phyloP scores from a whole-genome alignment of 2,113 vertebrate genomes.

The Gadus chalcogrammus region DNA sequence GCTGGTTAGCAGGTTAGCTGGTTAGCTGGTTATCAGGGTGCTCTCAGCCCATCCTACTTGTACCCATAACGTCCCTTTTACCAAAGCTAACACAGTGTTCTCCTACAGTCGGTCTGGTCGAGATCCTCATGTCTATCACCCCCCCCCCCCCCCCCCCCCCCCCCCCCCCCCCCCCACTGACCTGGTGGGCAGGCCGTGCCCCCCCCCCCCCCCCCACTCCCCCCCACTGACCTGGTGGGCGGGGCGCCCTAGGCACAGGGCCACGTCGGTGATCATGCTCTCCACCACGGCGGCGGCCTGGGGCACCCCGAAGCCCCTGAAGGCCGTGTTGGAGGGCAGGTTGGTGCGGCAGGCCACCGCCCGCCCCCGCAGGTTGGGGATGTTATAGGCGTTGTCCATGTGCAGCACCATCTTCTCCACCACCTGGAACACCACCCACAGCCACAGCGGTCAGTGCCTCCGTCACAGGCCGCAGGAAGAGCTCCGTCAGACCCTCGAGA shows the following conservation, averaged over 20 bases:
- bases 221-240: conserved; percentile 69
- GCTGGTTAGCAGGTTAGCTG: too few relatives aligned
- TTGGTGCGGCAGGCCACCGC: conserved; percentile 77
- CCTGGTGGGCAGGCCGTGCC: background rate
- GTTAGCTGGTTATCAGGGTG: too few relatives aligned
- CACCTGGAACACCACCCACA: conserved; percentile 57
- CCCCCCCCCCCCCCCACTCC: background rate
- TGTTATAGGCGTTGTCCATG: conserved; percentile 76
- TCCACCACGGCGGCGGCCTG: conserved; percentile 72
- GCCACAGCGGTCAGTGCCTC: too few relatives aligned
- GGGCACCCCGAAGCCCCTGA: conserved; percentile 81
- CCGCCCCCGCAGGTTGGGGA: conserved; percentile 75
- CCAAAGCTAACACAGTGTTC: too few relatives aligned
- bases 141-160: too few relatives aligned
- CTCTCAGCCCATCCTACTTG: too few relatives aligned
- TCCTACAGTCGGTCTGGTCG: too few relatives aligned
- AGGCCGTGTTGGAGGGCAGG: conserved; percentile 84
- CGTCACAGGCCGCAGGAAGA: too few relatives aligned
- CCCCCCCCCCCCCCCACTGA: background rate
- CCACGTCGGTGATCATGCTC: conserved; percentile 78
- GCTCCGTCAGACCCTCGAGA: too few relatives aligned
- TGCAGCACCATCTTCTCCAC: conserved; percentile 75
- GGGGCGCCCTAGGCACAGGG: conserved; percentile 62
- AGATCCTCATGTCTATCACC: too few relatives aligned
- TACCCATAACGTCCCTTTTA: too few relatives aligned